Evolutionary conservation across 2,113 vertebrate species (phyloP).

Genomic region (Columba livia): DNA sequence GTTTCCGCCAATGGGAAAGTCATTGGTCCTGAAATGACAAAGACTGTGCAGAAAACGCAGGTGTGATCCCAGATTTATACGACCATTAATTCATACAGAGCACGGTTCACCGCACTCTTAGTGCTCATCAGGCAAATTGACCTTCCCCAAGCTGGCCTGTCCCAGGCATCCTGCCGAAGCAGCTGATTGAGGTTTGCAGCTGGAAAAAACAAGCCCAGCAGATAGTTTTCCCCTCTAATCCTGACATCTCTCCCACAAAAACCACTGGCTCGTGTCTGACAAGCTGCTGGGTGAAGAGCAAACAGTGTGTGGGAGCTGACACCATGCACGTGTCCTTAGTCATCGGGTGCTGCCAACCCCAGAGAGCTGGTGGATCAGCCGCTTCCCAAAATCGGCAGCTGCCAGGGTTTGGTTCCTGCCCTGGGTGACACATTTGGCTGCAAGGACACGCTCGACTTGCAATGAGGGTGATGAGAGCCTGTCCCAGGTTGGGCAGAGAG

Average conservation of each 20-base stretch:
- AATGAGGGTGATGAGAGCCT: no score
- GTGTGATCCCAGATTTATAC: not conserved
- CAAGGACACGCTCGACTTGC: not conserved
- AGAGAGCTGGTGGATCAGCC: not conserved
- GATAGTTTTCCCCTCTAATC: not conserved
- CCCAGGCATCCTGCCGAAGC: not conserved
- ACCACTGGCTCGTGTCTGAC: slow-evolving; percentile 33
- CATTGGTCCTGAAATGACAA: not conserved
- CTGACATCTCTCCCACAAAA: slow-evolving; percentile 13
- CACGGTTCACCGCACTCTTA: not conserved
- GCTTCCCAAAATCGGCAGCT: not conserved
- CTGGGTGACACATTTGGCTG: not conserved
- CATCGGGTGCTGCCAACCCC: not conserved
- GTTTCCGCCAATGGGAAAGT: not conserved
- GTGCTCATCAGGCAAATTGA: not conserved
- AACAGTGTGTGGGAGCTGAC: not conserved
- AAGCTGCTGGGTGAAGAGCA: slow-evolving; percentile 5
- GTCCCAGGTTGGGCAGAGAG: no score
- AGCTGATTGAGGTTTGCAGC: not conserved
- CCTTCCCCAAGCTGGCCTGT: not conserved
- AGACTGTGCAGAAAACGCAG: not conserved
- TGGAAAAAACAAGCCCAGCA: not conserved
- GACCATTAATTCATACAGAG: not conserved
- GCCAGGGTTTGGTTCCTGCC: not conserved
- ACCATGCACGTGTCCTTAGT: not conserved